phyloP scores from a whole-genome alignment of 2,888 invertebrate species.

The Lampropteryx suffumata region DNA sequence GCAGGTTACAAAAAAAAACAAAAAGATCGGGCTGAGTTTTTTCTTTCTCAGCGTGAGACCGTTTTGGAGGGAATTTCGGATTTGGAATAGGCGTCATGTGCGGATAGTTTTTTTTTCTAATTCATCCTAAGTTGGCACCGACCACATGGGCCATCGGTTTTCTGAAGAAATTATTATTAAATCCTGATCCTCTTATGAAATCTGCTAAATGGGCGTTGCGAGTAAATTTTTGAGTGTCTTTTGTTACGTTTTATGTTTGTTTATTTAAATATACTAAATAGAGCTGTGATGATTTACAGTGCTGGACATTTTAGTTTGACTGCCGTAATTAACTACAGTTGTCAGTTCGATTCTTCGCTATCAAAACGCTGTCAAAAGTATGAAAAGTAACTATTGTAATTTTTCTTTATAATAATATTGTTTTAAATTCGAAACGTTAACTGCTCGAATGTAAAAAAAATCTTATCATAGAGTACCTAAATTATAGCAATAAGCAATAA shows the following conservation, averaged over 20 bases:
- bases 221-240: conserved; percentile 46
- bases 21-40: conserved; percentile 66
- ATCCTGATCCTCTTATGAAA: conserved; percentile 51
- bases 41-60: conserved; percentile 77
- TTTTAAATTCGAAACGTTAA: too few relatives aligned
- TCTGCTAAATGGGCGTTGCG: conserved; percentile 59
- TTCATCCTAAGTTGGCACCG: conserved; percentile 43
- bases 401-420: too few relatives aligned
- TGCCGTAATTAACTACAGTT: background rate
- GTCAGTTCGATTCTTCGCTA: too few relatives aligned
- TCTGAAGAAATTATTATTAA: conserved; percentile 56
- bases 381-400: too few relatives aligned
- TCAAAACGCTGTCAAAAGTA: too few relatives aligned
- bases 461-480: too few relatives aligned
- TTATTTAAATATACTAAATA: conserved; percentile 53
- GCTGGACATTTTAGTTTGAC: conserved; percentile 9
- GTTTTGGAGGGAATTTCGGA: conserved; percentile 76
- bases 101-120: conserved; percentile 51
- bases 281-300: conserved; percentile 30
- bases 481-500: too few relatives aligned
- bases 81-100: conserved; percentile 76
- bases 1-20: conserved; percentile 57
- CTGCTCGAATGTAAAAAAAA: too few relatives aligned
- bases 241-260: conserved; percentile 51
- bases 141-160: conserved; percentile 42